These are phyloP conservation scores for Seriola rivoliana DNA, from an alignment of 2,113 vertebrate genomes.

Conservation along the genomic window DNA sequence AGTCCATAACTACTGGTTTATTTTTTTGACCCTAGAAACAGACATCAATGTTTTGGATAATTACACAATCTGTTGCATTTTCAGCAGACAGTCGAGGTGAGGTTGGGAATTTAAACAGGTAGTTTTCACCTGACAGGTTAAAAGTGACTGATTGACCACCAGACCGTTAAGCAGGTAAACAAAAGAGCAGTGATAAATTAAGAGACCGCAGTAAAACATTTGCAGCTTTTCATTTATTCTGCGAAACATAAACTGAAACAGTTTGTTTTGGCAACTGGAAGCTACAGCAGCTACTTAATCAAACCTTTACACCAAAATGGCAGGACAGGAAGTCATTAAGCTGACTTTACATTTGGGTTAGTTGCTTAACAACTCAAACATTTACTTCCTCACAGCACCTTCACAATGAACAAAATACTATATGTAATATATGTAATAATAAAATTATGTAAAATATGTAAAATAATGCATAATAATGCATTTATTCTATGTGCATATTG, in stretches of 20 bases:
- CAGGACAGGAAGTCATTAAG: too few relatives aligned
- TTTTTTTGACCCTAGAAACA: constrained; percentile 36
- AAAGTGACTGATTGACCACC: constrained; percentile 17
- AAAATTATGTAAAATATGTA: too few relatives aligned
- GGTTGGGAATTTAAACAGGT: constrained; percentile 42
- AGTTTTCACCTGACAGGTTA: constrained; percentile 39
- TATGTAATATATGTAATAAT: too few relatives aligned
- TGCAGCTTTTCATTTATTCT: neutral
- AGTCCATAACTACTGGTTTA: constrained; percentile 18
- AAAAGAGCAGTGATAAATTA: neutral
- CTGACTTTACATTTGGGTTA: too few relatives aligned
- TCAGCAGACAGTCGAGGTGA: constrained; percentile 18
- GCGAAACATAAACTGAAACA: neutral
- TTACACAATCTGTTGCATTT: constrained; percentile 60
- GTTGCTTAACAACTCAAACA: too few relatives aligned
- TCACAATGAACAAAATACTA: neutral
- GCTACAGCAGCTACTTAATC: neutral
- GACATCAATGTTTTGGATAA: constrained; percentile 57
- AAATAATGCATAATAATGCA: too few relatives aligned
- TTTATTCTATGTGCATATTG: neutral
- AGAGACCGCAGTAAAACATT: neutral
- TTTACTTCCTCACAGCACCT: neutral
- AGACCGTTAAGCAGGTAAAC: constrained; percentile 7
- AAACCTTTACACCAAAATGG: neutral
- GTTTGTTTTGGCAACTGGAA: neutral